These are phyloP conservation scores for Ormia ochracea DNA, from an alignment of 2,888 invertebrate genomes.

Conservation along the genomic window DNA sequence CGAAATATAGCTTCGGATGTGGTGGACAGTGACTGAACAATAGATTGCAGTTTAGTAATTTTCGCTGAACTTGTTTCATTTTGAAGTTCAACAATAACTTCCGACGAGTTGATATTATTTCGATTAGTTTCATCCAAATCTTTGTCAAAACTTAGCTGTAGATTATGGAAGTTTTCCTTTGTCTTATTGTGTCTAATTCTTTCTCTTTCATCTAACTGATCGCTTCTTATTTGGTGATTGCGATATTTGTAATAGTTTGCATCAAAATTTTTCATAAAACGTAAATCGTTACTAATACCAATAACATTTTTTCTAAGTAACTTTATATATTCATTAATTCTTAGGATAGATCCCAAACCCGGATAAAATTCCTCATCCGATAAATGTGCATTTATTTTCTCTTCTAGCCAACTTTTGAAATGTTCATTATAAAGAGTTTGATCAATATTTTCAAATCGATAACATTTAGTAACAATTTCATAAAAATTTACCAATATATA, in stretches of 20 bases:
- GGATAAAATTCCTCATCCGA: slow-evolving; percentile 74
- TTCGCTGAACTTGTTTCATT: neutral
- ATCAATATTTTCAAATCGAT: slow-evolving; percentile 69
- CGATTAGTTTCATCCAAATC: neutral
- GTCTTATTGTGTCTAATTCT: neutral
- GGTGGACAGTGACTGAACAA: neutral
- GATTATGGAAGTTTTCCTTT: neutral
- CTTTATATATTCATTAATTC: slow-evolving; percentile 69
- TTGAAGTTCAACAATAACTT: neutral
- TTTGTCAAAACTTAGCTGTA: neutral
- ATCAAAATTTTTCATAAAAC: neutral
- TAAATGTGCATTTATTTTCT: slow-evolving; percentile 71
- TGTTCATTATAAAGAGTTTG: slow-evolving; percentile 70
- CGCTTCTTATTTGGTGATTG: neutral
- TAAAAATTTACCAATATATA: slow-evolving; percentile 73
- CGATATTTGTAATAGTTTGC: neutral
- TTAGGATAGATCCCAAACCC: slow-evolving; percentile 72
- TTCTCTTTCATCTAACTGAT: neutral
- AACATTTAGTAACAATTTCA: slow-evolving; percentile 71
- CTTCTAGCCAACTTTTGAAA: slow-evolving; percentile 71
- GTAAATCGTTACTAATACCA: slow-evolving; percentile 21
- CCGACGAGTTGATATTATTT: no score
- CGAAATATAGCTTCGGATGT: slow-evolving; percentile 14
- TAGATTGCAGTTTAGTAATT: neutral
- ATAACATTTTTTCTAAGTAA: slow-evolving; percentile 32